These are phyloP conservation scores for Carcharodon carcharias DNA, from an alignment of 2,797 vertebrate genomes.

Conservation along the genomic window DNA sequence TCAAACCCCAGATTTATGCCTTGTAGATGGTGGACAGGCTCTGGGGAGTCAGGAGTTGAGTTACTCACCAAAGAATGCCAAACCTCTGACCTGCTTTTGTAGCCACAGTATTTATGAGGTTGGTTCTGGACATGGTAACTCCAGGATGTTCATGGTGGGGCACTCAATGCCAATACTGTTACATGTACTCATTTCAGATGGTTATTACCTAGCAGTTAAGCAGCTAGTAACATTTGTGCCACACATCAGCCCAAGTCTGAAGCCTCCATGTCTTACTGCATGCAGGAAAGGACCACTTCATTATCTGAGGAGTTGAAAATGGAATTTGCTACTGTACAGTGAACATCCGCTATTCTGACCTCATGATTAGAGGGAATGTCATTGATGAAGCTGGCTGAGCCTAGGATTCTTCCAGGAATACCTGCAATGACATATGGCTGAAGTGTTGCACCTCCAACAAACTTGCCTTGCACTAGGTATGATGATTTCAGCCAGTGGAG, in stretches of 20 bases:
- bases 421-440: no score
- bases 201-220: not conserved
- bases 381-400: not conserved
- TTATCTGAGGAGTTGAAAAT: not conserved
- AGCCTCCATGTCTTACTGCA: not conserved
- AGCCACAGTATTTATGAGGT: no score
- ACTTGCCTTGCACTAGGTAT: not conserved
- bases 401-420: no score
- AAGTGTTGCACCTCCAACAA: no score
- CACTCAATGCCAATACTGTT: not conserved
- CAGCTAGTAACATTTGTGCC: not conserved
- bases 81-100: no score
- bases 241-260: not conserved
- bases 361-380: not conserved
- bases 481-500: no score
- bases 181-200: not conserved
- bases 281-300: not conserved
- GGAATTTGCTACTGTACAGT: not conserved
- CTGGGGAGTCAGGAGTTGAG: no score
- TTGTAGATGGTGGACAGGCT: no score
- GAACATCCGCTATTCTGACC: no score
- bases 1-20: not conserved
- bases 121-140: not conserved
- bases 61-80: no score
- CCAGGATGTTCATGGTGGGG: not conserved